Evolutionary conservation across 2,888 invertebrate species (phyloP).

Genomic region (Oconnorella tubifera): DNA sequence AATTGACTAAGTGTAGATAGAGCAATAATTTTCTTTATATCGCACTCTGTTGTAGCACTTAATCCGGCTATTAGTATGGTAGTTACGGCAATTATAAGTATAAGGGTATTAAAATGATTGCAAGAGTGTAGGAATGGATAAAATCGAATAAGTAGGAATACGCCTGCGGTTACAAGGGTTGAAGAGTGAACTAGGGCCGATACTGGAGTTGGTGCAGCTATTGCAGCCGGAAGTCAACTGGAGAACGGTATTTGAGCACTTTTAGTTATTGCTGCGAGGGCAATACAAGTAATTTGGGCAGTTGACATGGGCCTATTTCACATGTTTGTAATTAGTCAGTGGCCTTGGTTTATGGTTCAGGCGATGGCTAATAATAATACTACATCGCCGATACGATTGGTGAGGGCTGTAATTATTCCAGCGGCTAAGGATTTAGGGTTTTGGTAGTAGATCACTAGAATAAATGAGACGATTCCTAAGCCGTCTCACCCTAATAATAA

Average conservation of each 20-base stretch:
- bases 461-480: conserved; percentile 69
- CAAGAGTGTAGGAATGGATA: conserved; percentile 58
- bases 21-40: conserved; percentile 76
- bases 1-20: conserved; percentile 73
- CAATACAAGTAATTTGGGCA: conserved; percentile 55
- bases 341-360: conserved; percentile 38
- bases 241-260: conserved; percentile 79
- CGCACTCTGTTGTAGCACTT: conserved; percentile 56
- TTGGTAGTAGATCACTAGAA: conserved; percentile 71
- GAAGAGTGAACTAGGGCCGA: conserved; percentile 76
- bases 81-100: conserved; percentile 59
- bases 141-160: conserved; percentile 72
- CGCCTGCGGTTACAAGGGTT: conserved; percentile 73
- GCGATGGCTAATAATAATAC: conserved; percentile 64
- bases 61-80: conserved; percentile 51
- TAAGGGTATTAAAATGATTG: conserved; percentile 57
- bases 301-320: conserved; percentile 48
- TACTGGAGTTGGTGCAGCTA: conserved; percentile 73
- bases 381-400: conserved; percentile 72
- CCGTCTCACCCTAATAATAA: conserved; percentile 73
- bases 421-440: conserved; percentile 68
- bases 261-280: conserved; percentile 67
- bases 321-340: conserved; percentile 57
- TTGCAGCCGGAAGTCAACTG: conserved; percentile 71
- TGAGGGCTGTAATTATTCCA: conserved; percentile 69